phyloP scores from a whole-genome alignment of 1,140 invertebrate species.

The Drosophila paulistorum region DNA sequence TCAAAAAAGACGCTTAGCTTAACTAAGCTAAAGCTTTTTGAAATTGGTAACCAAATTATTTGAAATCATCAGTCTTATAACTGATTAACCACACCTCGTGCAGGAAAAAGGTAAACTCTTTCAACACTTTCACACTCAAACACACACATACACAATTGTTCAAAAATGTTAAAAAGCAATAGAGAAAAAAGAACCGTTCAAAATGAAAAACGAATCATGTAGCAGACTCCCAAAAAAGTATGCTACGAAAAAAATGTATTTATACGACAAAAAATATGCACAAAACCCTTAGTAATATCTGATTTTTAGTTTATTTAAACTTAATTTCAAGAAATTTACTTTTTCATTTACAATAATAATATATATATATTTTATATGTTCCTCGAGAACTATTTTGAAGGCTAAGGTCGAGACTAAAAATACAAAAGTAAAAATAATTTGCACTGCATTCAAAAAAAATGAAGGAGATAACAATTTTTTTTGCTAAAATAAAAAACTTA shows the following conservation, averaged over 20 bases:
- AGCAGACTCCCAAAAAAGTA: constrained; percentile 58
- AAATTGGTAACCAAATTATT: not conserved
- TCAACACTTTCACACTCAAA: constrained; percentile 20
- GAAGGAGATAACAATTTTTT: constrained; percentile 20
- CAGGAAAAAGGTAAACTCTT: constrained; percentile 56
- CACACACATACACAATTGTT: constrained; percentile 41
- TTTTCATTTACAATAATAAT: constrained; percentile 20
- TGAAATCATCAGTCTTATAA: not conserved
- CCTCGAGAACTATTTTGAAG: constrained; percentile 52
- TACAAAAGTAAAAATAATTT: constrained; percentile 65
- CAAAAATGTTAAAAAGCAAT: constrained; percentile 83
- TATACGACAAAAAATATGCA: constrained; percentile 58
- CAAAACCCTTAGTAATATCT: constrained; percentile 59
- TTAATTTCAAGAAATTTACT: constrained; percentile 22
- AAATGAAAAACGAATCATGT: constrained; percentile 33
- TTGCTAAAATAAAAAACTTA: constrained; percentile 21
- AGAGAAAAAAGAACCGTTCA: constrained; percentile 40
- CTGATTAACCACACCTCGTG: constrained; percentile 11
- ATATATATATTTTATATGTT: constrained; percentile 16
- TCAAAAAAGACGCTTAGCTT: not conserved
- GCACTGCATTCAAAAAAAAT: constrained; percentile 69
- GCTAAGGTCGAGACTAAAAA: constrained; percentile 72
- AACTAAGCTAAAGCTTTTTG: too few relatives aligned
- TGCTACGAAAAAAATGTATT: constrained; percentile 70
- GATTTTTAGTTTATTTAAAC: not conserved